phyloP scores from a whole-genome alignment of 2,888 invertebrate species.

The Sclerodermus sp. region DNA sequence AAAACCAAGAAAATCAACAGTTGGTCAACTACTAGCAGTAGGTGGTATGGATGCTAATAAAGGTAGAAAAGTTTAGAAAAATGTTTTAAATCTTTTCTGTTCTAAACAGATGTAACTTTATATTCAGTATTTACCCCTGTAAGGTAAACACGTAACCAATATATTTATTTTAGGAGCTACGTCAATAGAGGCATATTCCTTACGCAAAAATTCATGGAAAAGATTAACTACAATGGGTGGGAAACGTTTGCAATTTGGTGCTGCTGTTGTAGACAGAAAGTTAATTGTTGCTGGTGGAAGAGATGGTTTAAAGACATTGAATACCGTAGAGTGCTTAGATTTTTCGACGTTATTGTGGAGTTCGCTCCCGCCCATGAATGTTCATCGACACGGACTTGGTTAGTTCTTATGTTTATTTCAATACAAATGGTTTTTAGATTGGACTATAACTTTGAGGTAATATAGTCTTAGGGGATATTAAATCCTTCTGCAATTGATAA shows the following conservation, averaged over 20 bases:
- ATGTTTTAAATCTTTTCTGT: too few relatives aligned
- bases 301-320: conserved; percentile 92
- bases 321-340: conserved; percentile 89
- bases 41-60: conserved; percentile 94
- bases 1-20: conserved; percentile 87
- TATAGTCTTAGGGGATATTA: too few relatives aligned
- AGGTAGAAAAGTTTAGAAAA: too few relatives aligned
- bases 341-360: conserved; percentile 79
- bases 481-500: background rate
- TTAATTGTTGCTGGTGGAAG: conserved; percentile 87
- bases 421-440: background rate
- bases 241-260: conserved; percentile 86
- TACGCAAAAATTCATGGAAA: conserved; percentile 78
- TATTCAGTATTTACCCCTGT: too few relatives aligned
- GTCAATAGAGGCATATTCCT: conserved; percentile 87
- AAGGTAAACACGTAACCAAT: too few relatives aligned
- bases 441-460: too few relatives aligned
- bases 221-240: conserved; percentile 77
- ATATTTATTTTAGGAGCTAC: conserved; percentile 68
- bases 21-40: conserved; percentile 83
- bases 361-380: conserved; percentile 83
- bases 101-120: too few relatives aligned
- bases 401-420: conserved; percentile 2
- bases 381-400: conserved; percentile 81
- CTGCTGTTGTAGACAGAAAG: conserved; percentile 81